Conservation (phyloP, 2,113 vertebrate genomes). For the Plotosus lineatus region DNA sequence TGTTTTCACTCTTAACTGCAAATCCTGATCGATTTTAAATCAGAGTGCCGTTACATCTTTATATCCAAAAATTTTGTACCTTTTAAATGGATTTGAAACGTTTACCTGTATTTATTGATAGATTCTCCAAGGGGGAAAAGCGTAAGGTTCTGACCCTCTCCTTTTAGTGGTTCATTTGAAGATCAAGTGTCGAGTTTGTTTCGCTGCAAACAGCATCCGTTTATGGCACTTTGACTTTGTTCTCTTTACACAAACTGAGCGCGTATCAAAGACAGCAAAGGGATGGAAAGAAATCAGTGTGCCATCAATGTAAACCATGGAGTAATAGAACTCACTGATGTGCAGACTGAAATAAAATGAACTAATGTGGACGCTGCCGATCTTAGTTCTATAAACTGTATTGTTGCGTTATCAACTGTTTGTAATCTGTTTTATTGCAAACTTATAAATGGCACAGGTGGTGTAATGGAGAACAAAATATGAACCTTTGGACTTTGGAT, state of each 20-base stretch:
- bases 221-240: constrained; percentile 76
- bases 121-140: neutral
- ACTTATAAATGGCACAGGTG: neutral
- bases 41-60: neutral
- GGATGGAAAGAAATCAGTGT: neutral
- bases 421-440: neutral
- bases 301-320: neutral
- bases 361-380: no score
- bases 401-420: neutral
- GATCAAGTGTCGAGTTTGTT: constrained; percentile 52
- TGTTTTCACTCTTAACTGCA: neutral
- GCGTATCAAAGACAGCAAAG: neutral
- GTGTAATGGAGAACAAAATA: constrained; percentile 18
- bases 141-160: neutral
- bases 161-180: neutral
- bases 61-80: neutral
- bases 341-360: neutral
- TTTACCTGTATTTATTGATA: constrained; percentile 7
- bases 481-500: constrained; percentile 37
- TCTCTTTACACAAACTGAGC: constrained; percentile 54
- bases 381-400: neutral
- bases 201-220: constrained; percentile 47
- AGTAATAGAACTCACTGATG: neutral
- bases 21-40: neutral
- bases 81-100: neutral